Conservation (phyloP, 2,113 vertebrate genomes). For the Tiliqua scincoides region DNA sequence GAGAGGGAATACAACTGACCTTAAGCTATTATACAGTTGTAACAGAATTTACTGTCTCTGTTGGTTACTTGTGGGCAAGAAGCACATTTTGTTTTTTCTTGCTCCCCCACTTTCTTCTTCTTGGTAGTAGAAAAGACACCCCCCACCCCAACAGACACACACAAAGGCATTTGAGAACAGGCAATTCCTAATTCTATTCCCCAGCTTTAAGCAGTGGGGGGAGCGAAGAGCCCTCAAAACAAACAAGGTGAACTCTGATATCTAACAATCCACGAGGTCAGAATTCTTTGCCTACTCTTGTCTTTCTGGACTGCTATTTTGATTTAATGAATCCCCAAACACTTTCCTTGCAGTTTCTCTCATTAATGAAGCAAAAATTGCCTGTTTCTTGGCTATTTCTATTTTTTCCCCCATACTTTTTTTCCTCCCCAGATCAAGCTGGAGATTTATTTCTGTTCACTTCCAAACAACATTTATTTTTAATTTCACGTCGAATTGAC, state of each 20-base stretch:
- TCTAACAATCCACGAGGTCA: constrained; percentile 52
- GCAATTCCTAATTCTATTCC: constrained; percentile 34
- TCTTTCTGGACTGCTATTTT: constrained; percentile 58
- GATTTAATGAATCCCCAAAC: constrained; percentile 69
- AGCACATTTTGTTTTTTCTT: constrained; percentile 66
- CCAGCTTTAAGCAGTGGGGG: constrained; percentile 44
- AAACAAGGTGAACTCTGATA: constrained; percentile 49
- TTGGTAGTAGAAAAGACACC: constrained; percentile 38
- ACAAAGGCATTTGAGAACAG: constrained; percentile 59
- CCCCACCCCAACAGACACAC: constrained; percentile 39
- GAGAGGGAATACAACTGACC: constrained; percentile 73
- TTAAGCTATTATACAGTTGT: constrained; percentile 73
- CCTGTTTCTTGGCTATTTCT: neutral
- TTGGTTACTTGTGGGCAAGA: constrained; percentile 68
- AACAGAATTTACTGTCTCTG: constrained; percentile 70
- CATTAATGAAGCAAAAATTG: constrained; percentile 54
- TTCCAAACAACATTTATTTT: constrained; percentile 22
- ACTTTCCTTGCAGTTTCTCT: constrained; percentile 45
- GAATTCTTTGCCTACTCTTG: constrained; percentile 57
- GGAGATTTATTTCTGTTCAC: constrained; percentile 31
- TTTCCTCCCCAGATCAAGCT: constrained; percentile 11
- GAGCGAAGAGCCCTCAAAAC: neutral
- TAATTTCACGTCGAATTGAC: neutral
- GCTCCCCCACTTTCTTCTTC: neutral
- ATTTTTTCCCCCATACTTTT: accelerated